Evolutionary conservation across 2,797 vertebrate genomes (phyloP).

Genomic region (Anolis apletophallus): DNA sequence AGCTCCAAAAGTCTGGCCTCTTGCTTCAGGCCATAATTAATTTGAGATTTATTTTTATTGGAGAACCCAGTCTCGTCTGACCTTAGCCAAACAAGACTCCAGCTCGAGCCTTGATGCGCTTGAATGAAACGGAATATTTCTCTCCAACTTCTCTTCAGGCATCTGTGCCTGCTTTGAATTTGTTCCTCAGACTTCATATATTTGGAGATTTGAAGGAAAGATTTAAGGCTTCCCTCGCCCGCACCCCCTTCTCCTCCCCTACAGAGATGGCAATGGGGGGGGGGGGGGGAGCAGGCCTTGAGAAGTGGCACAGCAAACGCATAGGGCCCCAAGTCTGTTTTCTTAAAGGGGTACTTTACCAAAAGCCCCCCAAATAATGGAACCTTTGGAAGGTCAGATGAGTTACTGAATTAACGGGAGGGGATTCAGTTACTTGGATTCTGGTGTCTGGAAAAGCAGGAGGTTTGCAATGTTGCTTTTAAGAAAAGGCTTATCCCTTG

Average conservation of each 20-base stretch:
- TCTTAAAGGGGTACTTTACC: constrained; percentile 19
- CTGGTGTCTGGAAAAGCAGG: constrained; percentile 32
- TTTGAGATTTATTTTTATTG: constrained; percentile 99
- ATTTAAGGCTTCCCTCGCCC: constrained; percentile 71
- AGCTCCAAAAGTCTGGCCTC: constrained; percentile 92
- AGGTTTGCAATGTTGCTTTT: constrained; percentile 1
- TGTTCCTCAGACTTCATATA: constrained; percentile 79
- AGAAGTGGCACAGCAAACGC: background rate
- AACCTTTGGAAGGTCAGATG: constrained; percentile 29
- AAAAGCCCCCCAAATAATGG: background rate
- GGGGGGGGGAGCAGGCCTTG: background rate
- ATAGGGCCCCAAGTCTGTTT: constrained; percentile 30
- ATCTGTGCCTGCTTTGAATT: constrained; percentile 88
- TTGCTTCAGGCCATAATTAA: constrained; percentile 98
- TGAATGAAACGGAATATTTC: constrained; percentile 90
- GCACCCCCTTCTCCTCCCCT: constrained; percentile 55
- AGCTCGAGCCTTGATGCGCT: constrained; percentile 89
- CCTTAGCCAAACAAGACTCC: constrained; percentile 98
- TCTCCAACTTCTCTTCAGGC: constrained; percentile 87
- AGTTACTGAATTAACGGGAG: constrained; percentile 13
- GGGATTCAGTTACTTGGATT: constrained; percentile 1
- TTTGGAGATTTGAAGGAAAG: constrained; percentile 77
- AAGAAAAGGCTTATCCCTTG: constrained; percentile 19
- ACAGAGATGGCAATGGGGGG: constrained; percentile 31
- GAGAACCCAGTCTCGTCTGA: constrained; percentile 95